Evolutionary conservation across 1,140 invertebrate genomes (phyloP).

Genomic region (Cotesia vestalis): DNA sequence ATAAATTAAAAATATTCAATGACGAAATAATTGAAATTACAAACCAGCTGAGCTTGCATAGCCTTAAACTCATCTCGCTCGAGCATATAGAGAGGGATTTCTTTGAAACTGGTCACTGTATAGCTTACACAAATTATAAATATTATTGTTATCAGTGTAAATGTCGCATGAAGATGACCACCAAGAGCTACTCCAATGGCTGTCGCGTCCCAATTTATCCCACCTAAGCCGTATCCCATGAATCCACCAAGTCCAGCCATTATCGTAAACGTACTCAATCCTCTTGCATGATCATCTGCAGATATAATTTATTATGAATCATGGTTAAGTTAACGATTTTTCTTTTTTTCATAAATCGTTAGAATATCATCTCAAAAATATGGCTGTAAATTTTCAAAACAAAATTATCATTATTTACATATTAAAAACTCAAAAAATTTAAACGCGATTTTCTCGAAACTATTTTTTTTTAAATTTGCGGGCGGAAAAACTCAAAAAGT

Average conservation of each 20-base stretch:
- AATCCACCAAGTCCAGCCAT: constrained; percentile 96
- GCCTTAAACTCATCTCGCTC: constrained; percentile 62
- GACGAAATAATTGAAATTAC: constrained; percentile 23
- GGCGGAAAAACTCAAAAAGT: too few relatives aligned
- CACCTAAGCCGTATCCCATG: constrained; percentile 91
- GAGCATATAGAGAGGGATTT: constrained; percentile 79
- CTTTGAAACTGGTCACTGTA: constrained; percentile 87
- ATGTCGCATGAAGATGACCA: constrained; percentile 90
- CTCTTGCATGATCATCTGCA: constrained; percentile 88
- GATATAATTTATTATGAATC: too few relatives aligned
- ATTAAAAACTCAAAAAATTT: too few relatives aligned
- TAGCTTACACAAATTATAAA: constrained; percentile 82
- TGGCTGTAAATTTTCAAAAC: too few relatives aligned
- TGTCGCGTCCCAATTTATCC: constrained; percentile 92
- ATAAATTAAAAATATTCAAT: not conserved
- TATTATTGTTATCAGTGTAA: constrained; percentile 86
- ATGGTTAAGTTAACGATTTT: too few relatives aligned
- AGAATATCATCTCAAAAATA: too few relatives aligned
- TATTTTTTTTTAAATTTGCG: too few relatives aligned
- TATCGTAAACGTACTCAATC: constrained; percentile 93
- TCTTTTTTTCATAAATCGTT: too few relatives aligned
- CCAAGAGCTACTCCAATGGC: constrained; percentile 79
- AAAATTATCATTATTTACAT: too few relatives aligned
- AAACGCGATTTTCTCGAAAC: too few relatives aligned
- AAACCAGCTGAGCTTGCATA: constrained; percentile 59